Evolutionary conservation across 1,140 invertebrate species (phyloP).

Genomic region (Lanistes nyassanus): DNA sequence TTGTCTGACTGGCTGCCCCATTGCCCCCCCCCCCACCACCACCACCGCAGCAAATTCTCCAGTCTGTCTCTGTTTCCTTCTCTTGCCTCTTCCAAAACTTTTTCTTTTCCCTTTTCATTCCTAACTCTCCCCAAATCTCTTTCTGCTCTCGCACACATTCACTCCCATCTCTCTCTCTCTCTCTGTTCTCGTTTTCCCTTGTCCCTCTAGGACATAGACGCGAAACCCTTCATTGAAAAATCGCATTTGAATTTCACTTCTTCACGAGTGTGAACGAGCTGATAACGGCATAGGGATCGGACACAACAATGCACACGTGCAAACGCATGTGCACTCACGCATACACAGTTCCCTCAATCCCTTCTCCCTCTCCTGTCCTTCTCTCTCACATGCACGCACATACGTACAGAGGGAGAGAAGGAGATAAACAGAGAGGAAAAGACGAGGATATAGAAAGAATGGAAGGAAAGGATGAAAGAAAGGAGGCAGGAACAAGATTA

Average conservation of each 20-base stretch:
- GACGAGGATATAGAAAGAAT: background rate
- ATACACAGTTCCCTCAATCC: background rate
- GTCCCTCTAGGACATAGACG: background rate
- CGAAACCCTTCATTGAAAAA: background rate
- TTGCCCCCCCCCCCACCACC: background rate
- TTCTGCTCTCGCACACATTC: too few species aligned
- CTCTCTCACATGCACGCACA: background rate
- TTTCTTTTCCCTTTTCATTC: too few species aligned
- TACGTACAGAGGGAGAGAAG: conserved; percentile 6
- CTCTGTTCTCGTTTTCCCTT: background rate
- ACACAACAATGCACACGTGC: background rate
- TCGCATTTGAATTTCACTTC: too few species aligned
- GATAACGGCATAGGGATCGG: too few species aligned
- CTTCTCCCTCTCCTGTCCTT: background rate
- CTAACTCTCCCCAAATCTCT: too few species aligned
- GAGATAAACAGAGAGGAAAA: background rate
- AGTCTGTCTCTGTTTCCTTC: too few species aligned
- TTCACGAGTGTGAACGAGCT: too few species aligned
- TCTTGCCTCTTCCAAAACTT: too few species aligned
- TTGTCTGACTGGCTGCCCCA: background rate
- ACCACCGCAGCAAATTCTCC: too few species aligned
- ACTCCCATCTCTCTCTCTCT: background rate
- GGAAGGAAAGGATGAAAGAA: background rate
- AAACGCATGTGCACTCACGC: background rate
- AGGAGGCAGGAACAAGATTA: too few species aligned